These are phyloP conservation scores for Psophia crepitans DNA, from an alignment of 2,113 vertebrate genomes.

Conservation along the genomic window DNA sequence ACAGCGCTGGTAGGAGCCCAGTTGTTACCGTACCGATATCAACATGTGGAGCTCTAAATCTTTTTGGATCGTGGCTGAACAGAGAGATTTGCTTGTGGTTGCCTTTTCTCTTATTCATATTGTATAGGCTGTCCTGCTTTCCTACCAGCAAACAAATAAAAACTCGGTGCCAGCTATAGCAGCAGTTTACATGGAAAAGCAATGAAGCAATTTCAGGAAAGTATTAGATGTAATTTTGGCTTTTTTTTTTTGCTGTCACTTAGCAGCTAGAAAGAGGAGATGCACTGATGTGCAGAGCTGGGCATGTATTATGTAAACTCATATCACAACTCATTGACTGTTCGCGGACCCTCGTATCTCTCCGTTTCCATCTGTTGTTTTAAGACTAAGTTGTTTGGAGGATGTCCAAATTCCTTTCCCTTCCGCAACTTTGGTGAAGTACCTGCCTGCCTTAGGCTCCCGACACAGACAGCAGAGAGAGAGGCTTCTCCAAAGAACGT, in stretches of 20 bases:
- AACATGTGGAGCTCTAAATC: slow-evolving; percentile 43
- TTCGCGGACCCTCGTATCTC: background rate
- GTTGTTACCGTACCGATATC: background rate
- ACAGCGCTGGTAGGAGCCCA: background rate
- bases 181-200: slow-evolving; percentile 43
- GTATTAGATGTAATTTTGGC: slow-evolving; percentile 36
- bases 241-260: slow-evolving; percentile 35
- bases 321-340: slow-evolving; percentile 48
- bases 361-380: slow-evolving; percentile 63
- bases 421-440: slow-evolving; percentile 4
- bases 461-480: background rate
- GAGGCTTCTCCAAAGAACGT: background rate
- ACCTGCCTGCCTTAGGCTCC: slow-evolving; percentile 50
- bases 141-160: slow-evolving; percentile 42
- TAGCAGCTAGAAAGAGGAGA: slow-evolving; percentile 28
- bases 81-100: background rate
- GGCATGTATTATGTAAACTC: slow-evolving; percentile 32
- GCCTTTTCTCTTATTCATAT: background rate
- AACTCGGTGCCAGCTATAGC: background rate
- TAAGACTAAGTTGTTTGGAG: slow-evolving; percentile 54
- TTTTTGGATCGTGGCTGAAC: background rate
- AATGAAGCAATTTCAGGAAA: slow-evolving; percentile 40
- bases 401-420: slow-evolving; percentile 39
- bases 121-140: background rate
- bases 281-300: background rate